A percentile compares a stretch with the other conserved stretches of the same genome.
Conservation (phyloP, 2,113 vertebrate genomes). For the Ardeotis arabs region DNA sequence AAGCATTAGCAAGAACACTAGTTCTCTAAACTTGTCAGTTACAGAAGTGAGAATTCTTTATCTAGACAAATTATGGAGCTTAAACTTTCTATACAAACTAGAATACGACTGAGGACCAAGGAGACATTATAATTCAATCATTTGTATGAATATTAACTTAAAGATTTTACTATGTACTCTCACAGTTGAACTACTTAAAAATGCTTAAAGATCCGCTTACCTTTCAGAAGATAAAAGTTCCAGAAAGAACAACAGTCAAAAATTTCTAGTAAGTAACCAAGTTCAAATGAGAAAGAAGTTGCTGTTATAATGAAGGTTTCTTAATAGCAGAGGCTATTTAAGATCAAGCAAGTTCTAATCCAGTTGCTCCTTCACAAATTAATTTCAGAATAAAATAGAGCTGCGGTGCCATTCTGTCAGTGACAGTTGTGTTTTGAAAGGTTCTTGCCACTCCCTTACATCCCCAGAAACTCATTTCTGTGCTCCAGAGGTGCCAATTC, state of each 20-base stretch:
- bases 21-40: neutral
- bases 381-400: neutral
- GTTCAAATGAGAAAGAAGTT: neutral
- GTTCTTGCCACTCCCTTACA: neutral
- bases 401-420: neutral
- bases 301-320: neutral
- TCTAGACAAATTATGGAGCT: neutral
- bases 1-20: neutral
- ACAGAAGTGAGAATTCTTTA: neutral
- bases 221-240: neutral
- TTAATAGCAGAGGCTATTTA: neutral
- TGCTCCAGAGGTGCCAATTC: neutral
- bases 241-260: neutral
- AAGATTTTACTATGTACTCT: neutral
- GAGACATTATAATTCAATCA: neutral
- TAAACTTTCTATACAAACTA: neutral
- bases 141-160: neutral
- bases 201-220: neutral
- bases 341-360: neutral
- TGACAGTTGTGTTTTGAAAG: conserved; percentile 21
- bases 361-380: neutral
- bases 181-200: neutral
- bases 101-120: neutral
- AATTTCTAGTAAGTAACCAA: neutral
- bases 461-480: neutral